Base-by-base conservation (phyloP, 2,888 invertebrate genomes). In the Cenopis cana region DNA sequence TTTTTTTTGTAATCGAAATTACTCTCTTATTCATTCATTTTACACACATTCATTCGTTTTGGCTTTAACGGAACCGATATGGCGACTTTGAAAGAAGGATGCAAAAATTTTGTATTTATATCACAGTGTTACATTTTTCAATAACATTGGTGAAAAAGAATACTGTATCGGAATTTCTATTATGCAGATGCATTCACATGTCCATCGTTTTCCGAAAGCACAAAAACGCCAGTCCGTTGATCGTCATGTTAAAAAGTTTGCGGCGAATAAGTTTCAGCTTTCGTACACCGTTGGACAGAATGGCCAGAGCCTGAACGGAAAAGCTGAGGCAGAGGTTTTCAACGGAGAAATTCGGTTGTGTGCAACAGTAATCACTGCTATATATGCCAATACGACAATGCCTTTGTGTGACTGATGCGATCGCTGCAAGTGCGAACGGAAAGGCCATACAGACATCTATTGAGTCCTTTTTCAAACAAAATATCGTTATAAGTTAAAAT, bases 331-430 rank as follows among this genome's bases (percentile, higher is more conserved):
- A 33, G 41, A 83, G 83, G 88, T 69, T 57, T 88, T 83, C 88
- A 87, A 89, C 89, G 41, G 20, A 24, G 24, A 24, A 0, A 18
- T 90, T 86, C 88, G 89, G 89, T 89, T 89, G 87, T 88, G 85
- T 88, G 82, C 70, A 65, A 54, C 59, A 20, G 52, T 59, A 57
- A 69, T 52, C 57, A 59, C 52, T 46, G 54, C 46, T 70, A 60
- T 54, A 66, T 65, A 65, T 60, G 59, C 70, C 59, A 70, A 59
- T 70, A 46, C 52, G 59, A 59, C 65, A 66, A 64, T 65, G 65
- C 33, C 65, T 57, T 49, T 18, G 41, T 41, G 62, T 69, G 69
- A 65, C 57, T 65, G 59, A 59, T 70, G 70, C 65, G 59, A 36
- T 52, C 24, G 38, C 38, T 65, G 69, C 64, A 65, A 59, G 69